Conservation (phyloP, 2,113 vertebrate species). For the Mugil cephalus region DNA sequence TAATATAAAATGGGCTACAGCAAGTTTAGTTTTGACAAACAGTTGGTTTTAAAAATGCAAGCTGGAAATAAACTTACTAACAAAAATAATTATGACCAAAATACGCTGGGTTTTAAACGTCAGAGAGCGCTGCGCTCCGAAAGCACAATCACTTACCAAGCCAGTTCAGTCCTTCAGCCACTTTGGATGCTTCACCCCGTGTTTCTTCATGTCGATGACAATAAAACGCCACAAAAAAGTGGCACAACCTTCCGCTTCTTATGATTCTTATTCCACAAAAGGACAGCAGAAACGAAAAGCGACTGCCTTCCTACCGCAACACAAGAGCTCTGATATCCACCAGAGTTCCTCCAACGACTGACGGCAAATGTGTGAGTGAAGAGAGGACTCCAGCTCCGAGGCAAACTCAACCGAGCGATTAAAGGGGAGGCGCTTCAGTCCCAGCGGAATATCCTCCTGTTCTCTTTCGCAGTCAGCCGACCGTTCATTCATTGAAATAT, state of each 20-base stretch:
- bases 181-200: conserved; percentile 66
- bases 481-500: conserved; percentile 73
- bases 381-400: conserved; percentile 62
- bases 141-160: conserved; percentile 55
- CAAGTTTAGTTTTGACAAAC: background rate
- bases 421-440: conserved; percentile 81
- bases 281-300: background rate
- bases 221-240: conserved; percentile 26
- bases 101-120: conserved; percentile 12
- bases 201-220: conserved; percentile 66
- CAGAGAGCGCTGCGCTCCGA: conserved; percentile 28
- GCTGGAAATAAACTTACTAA: conserved; percentile 10
- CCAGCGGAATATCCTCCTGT: conserved; percentile 62
- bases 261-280: conserved; percentile 17
- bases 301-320: background rate
- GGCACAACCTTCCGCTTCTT: conserved; percentile 1
- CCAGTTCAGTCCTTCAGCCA: conserved; percentile 67
- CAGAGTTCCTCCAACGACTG: conserved; percentile 47
- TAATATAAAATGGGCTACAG: background rate
- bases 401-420: conserved; percentile 73
- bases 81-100: background rate
- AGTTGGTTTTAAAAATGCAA: background rate
- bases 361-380: conserved; percentile 60
- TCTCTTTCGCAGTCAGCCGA: conserved; percentile 67
- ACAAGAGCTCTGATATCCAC: conserved; percentile 8